Base-by-base conservation (phyloP, 2,888 invertebrate species). In the Hermaeophaga mercurialis region DNA sequence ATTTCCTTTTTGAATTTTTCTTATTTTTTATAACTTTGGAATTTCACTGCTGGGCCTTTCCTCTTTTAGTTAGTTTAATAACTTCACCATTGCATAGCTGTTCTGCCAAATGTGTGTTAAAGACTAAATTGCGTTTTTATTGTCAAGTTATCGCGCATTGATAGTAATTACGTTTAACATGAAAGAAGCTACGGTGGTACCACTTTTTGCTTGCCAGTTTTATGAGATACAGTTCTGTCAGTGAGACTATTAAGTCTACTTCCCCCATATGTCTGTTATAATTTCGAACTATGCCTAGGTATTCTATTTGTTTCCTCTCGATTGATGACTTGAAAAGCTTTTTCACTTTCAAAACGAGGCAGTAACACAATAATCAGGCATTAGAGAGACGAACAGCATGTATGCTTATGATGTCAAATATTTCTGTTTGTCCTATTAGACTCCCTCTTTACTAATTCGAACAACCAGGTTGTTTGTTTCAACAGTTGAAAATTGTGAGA, bases 181-280 rank as follows among this genome's bases (percentile, higher is more conserved):
- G 55, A 43, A 36, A 48, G 38, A 55, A 55, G 17, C 44, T 44
- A 14, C 44, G 24, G 48, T 55, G 55, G 14, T 49, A 49, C 55
- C 45, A 49, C 28, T 55, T 55, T 36, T 33, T 18, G 22, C 55
- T 55, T 19, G 48, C 49, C 5, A 54, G n/a, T 44, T 55, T 48
- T 36, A 49, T 44, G 17, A 48, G 48, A 8, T 49, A 48, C 3
- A 55, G 26, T 49, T 44, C 48, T 48, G 44, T 14, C 7, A 55
- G 48, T 2, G 43, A 54, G 34, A 48, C 43, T 12, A 48, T 41
- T 43, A 54, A 24, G 18, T 39, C 39, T 8, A 39, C 39, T 9
- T 19, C 39, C 3, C 39, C 39, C 39, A 39, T 39, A 17, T 39
- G 39, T 7, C n/a, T 9, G n/a, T 19, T 39, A 39, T 39, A 39